Evolutionary conservation across 2,888 invertebrate genomes (phyloP).

Genomic region (Sthenelais limicola): DNA sequence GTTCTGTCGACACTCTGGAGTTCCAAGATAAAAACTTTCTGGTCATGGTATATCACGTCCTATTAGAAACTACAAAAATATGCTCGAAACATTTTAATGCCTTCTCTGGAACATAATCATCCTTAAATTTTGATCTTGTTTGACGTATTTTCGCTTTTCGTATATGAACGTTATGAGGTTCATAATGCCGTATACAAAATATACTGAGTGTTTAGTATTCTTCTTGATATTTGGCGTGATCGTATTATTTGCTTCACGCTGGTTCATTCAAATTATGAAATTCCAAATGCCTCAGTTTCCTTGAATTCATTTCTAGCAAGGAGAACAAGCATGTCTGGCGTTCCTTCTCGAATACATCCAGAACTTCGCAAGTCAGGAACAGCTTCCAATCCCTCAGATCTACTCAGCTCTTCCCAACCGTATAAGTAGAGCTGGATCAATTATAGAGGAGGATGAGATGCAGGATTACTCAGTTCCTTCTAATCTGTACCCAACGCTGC

Average conservation of each 20-base stretch:
- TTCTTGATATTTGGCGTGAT: no score
- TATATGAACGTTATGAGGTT: no score
- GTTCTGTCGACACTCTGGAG: constrained; percentile 10
- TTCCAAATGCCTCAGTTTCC: no score
- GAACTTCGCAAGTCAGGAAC: neutral
- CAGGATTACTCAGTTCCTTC: constrained; percentile 9
- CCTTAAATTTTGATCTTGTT: no score
- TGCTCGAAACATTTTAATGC: no score
- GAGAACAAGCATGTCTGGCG: constrained; percentile 9
- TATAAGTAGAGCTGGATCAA: neutral
- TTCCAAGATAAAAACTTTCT: constrained; percentile 7
- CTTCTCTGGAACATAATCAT: no score
- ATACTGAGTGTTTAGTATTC: no score
- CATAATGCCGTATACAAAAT: no score
- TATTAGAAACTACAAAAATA: no score
- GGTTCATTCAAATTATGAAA: no score
- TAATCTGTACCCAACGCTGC: constrained; percentile 30
- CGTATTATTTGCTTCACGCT: no score
- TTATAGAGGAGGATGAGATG: constrained; percentile 22
- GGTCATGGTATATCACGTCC: constrained; percentile 30
- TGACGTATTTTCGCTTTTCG: no score
- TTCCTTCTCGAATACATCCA: constrained; percentile 25
- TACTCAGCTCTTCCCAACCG: constrained; percentile 18
- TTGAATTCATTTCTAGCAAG: constrained; percentile 33
- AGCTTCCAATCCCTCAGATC: neutral